These are phyloP conservation scores for Lithobates sylvaticus DNA, from an alignment of 2,797 vertebrate species.

Conservation along the genomic window DNA sequence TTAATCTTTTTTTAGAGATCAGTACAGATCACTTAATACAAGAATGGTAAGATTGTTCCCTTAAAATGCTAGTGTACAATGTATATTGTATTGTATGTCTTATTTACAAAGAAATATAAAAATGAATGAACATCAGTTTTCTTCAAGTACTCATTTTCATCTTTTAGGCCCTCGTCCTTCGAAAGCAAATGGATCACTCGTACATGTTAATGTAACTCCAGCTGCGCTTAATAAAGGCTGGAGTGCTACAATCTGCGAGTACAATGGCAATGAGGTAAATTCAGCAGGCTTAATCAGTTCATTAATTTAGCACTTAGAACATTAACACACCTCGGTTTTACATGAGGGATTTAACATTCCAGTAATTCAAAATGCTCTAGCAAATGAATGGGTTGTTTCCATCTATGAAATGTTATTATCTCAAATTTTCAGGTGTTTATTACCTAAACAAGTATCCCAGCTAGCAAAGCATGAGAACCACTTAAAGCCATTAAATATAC, in stretches of 20 bases:
- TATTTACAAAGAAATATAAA: background rate
- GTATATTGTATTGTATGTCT: background rate
- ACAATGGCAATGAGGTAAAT: conserved; percentile 65
- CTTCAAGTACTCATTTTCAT: background rate
- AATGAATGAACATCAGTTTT: background rate
- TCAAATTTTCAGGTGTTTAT: too few species aligned
- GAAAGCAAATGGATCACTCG: conserved; percentile 54
- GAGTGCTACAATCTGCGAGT: conserved; percentile 48
- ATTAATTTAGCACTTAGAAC: background rate
- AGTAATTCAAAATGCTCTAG: too few species aligned
- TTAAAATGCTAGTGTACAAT: background rate
- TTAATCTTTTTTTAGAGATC: too few species aligned
- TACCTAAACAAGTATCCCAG: too few species aligned
- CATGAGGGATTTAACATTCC: too few species aligned
- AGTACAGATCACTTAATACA: too few species aligned
- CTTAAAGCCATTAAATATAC: too few species aligned
- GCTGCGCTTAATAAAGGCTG: conserved; percentile 43
- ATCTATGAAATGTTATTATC: too few species aligned
- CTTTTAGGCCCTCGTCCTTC: conserved; percentile 50
- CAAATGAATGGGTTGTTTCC: too few species aligned
- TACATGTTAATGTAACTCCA: background rate
- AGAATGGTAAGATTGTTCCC: background rate
- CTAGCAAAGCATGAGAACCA: too few species aligned
- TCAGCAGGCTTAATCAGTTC: too few species aligned
- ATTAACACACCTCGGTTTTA: background rate